A percentile compares a stretch with the other conserved stretches of the same genome.
Conservation (phyloP, 1,140 invertebrate genomes). For the Aphelinus atriplicis region DNA sequence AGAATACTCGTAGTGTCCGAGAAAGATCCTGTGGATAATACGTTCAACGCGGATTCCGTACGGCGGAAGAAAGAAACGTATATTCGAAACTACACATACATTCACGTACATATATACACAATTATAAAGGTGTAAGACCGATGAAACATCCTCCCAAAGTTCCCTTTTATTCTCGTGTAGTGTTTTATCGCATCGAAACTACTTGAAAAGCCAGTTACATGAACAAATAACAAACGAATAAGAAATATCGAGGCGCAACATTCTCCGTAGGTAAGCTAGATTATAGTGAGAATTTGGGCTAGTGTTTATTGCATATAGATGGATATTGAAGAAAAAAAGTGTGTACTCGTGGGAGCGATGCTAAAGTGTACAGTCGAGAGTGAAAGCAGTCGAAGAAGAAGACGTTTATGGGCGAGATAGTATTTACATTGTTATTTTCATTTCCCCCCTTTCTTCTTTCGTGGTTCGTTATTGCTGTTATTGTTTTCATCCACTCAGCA, state of each 20-base stretch:
- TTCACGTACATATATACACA: background rate
- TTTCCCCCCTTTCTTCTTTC: conserved; percentile 27
- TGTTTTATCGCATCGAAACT: conserved; percentile 28
- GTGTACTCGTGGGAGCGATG: background rate
- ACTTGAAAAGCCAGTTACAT: background rate
- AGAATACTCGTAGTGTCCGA: background rate
- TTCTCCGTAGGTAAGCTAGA: conserved; percentile 30
- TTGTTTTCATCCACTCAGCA: conserved; percentile 1
- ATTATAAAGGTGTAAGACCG: conserved; percentile 2
- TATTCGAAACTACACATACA: conserved; percentile 7
- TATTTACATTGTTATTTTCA: conserved; percentile 24
- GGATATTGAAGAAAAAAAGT: conserved; percentile 12
- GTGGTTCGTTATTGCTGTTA: conserved; percentile 14
- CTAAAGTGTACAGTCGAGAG: conserved; percentile 25
- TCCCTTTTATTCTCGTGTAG: conserved; percentile 21
- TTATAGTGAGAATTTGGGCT: conserved; percentile 26
- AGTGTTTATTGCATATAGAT: conserved; percentile 21
- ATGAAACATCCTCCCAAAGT: conserved; percentile 26
- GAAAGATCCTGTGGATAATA: no score
- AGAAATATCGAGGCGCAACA: conserved; percentile 17
- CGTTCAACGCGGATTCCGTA: no score
- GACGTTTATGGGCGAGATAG: conserved; percentile 12
- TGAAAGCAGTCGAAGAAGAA: background rate
- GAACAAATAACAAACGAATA: conserved; percentile 1
- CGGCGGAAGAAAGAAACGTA: no score